phyloP scores from a whole-genome alignment of 2,888 invertebrate genomes.

The Leptopilina drosophilae region DNA sequence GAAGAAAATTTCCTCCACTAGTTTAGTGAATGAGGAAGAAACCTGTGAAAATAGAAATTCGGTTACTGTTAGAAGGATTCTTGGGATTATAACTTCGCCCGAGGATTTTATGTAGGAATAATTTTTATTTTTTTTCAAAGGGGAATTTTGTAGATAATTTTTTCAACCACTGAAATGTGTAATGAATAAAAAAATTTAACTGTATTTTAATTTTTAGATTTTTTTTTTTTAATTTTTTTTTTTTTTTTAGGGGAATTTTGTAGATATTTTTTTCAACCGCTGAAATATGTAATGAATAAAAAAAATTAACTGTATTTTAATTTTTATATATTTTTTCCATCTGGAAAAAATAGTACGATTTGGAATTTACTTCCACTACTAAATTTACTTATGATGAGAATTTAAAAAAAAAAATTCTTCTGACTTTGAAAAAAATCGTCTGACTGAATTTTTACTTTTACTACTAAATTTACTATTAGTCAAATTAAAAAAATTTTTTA shows the following conservation, averaged over 20 bases:
- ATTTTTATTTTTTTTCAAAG: neutral
- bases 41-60: constrained; percentile 25
- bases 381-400: no score
- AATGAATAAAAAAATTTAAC: constrained; percentile 5
- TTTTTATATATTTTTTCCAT: no score
- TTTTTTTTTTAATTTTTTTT: neutral
- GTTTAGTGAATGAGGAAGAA: constrained; percentile 10
- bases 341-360: no score
- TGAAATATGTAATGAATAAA: neutral
- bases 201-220: no score
- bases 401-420: no score
- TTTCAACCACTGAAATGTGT: neutral
- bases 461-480: no score
- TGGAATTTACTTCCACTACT: no score
- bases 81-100: constrained; percentile 23
- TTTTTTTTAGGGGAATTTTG: neutral
- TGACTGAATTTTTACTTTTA: no score
- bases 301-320: neutral
- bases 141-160: neutral
- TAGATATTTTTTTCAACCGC: neutral
- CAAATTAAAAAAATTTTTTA: no score
- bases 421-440: no score
- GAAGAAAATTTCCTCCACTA: neutral
- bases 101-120: constrained; percentile 29
- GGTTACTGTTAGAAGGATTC: constrained; percentile 26